phyloP scores from a whole-genome alignment of 2,113 vertebrate species.

The Ariopsis seemanni region DNA sequence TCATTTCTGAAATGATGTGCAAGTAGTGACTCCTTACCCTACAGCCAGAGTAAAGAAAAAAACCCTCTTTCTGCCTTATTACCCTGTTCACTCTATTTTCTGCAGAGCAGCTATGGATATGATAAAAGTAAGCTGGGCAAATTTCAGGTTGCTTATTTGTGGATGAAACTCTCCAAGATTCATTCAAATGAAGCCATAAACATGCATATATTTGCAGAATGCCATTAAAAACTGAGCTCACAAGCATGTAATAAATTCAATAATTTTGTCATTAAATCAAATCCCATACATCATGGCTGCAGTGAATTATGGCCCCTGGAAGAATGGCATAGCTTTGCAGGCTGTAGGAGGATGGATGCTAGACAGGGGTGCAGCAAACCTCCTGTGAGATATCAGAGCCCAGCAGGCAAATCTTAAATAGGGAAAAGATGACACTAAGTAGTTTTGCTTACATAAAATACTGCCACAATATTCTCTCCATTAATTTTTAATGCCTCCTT shows the following conservation, averaged over 20 bases:
- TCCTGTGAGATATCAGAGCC: constrained; percentile 46
- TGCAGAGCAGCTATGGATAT: constrained; percentile 17
- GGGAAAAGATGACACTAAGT: constrained; percentile 69
- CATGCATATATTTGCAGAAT: neutral
- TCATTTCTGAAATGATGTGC: constrained; percentile 28
- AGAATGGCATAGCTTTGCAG: neutral
- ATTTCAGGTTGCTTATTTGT: neutral
- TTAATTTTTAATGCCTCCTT: constrained; percentile 79
- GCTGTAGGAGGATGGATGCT: constrained; percentile 38
- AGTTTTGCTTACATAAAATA: constrained; percentile 79
- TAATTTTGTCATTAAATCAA: constrained; percentile 13
- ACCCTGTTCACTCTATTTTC: neutral
- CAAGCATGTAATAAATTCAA: neutral
- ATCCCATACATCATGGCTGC: neutral
- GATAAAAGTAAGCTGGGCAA: constrained; percentile 27
- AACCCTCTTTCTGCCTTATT: constrained; percentile 6
- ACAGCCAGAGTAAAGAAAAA: constrained; percentile 7
- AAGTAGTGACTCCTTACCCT: constrained; percentile 5
- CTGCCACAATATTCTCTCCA: constrained; percentile 75
- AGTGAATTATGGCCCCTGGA: neutral
- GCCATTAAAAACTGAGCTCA: neutral
- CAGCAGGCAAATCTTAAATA: constrained; percentile 74
- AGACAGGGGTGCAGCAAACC: constrained; percentile 24
- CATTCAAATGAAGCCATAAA: neutral
- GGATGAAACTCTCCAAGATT: neutral